phyloP scores from a whole-genome alignment of 1,140 invertebrate species.

The Drosophila equinoxialis region DNA sequence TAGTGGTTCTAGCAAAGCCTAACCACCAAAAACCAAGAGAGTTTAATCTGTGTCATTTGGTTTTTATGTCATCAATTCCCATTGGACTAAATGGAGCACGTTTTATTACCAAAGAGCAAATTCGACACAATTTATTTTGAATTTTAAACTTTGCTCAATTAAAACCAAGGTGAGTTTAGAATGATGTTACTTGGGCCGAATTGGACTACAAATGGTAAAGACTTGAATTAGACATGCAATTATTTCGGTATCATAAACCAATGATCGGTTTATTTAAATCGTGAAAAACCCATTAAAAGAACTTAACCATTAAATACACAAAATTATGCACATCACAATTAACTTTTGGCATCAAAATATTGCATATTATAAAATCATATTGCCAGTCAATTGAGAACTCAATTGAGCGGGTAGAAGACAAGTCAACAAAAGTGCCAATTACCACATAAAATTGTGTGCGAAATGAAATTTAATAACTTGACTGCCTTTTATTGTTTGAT shows the following conservation, averaged over 20 bases:
- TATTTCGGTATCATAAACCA: no score
- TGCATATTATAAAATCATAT: conserved; percentile 7
- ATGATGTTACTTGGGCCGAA: no score
- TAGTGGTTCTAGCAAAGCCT: conserved; percentile 17
- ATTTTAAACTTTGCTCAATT: no score
- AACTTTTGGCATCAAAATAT: conserved; percentile 9
- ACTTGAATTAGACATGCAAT: no score
- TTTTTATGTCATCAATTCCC: conserved; percentile 7
- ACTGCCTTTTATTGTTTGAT: background rate
- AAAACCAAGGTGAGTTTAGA: no score
- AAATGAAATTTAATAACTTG: conserved; percentile 9
- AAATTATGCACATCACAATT: background rate
- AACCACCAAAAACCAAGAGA: conserved; percentile 15
- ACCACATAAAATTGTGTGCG: background rate
- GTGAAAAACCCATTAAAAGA: no score
- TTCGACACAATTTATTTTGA: no score
- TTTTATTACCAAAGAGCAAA: conserved; percentile 2
- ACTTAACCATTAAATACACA: background rate
- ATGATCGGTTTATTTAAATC: no score
- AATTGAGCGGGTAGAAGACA: conserved; percentile 10
- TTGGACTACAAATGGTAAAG: no score
- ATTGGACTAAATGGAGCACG: background rate
- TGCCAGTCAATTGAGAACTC: conserved; percentile 18
- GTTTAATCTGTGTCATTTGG: conserved; percentile 29
- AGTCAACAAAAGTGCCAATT: background rate